Base-by-base conservation (phyloP, 2,113 vertebrate genomes). In the Larimichthys crocea region DNA sequence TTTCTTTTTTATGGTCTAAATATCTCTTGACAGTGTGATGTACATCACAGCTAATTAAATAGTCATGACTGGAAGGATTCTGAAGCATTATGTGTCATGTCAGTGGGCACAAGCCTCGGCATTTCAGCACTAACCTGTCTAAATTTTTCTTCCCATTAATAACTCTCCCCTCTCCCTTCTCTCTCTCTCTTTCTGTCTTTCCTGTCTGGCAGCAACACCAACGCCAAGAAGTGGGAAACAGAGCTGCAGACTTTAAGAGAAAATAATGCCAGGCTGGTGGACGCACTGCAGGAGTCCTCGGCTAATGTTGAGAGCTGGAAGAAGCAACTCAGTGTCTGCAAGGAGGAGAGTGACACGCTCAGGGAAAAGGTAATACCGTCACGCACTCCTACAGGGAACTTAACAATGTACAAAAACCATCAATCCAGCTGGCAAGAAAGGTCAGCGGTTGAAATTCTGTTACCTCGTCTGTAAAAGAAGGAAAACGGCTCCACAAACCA, bases 241-340 rank as follows among this genome's bases (percentile, higher is more conserved):
- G 98, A 99, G 90, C 93, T 99, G 86, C 97, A 99, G 94, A 95
- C 96, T 1, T 93, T 99, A 88, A 94, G 95, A 76, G 98, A 99
- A 86, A 99, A 96, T 93, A 99, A 99, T 0, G 95, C 96, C 11
- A 92, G 97, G 60, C 96, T 99, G 86, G 95, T 89, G 70, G 93
- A 96, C 0, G 95, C 98, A 0, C 96, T 99, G 86, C 96, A 98
- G 93, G 98, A 99, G 90, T 97, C 98, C 0, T 95, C 96, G 0
- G 94, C 96, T 90, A 98, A 97, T 50, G 96, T 96, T 0, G 98
- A 99, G 84, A 97, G 96, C 88, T 99, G 98, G 98, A 99, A 97
- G 91, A 95, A 96, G 76, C 97, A 99, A 80, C 96, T 98, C 65
- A 91, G 91, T 53, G 84, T 91, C 83, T 97, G 97, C 94, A 96